Percentiles rank a stretch among this genome's conserved stretches.
Conservation (phyloP, 2,113 vertebrate genomes). For the Prionailurus bengalensis region DNA sequence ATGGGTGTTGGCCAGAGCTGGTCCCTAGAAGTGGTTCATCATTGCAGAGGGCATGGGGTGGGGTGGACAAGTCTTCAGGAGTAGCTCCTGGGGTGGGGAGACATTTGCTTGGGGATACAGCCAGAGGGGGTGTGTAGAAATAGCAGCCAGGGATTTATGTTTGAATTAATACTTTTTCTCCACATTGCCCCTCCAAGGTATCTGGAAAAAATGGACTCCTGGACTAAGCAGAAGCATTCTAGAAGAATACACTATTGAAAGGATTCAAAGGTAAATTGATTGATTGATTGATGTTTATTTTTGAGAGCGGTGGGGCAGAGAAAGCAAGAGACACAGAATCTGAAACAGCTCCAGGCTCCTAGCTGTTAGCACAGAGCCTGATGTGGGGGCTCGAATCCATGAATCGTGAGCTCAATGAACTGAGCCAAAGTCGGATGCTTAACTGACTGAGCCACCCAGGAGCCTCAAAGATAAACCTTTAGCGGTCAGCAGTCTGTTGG, state of each 20-base stretch:
- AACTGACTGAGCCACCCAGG: no score
- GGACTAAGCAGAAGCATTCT: not conserved
- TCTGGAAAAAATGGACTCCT: not conserved
- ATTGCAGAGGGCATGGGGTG: not conserved
- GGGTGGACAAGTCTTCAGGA: not conserved
- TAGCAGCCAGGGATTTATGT: not conserved
- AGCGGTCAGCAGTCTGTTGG: not conserved
- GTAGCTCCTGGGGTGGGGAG: not conserved
- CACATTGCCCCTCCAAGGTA: not conserved
- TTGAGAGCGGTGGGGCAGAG: no score
- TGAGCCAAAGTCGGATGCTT: no score
- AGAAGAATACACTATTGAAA: not conserved
- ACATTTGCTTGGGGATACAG: not conserved
- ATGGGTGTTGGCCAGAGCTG: no score
- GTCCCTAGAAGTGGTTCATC: not conserved
- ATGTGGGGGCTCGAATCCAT: no score
- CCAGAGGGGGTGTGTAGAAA: not conserved
- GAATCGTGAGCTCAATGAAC: no score
- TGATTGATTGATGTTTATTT: no score
- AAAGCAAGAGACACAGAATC: no score
- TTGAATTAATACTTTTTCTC: not conserved
- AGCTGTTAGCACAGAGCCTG: no score
- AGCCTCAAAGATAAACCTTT: not conserved
- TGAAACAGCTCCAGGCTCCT: no score
- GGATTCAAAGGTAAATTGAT: not conserved